Evolutionary conservation across 1,140 invertebrate species (phyloP).

Genomic region (Nephotettix cincticeps): DNA sequence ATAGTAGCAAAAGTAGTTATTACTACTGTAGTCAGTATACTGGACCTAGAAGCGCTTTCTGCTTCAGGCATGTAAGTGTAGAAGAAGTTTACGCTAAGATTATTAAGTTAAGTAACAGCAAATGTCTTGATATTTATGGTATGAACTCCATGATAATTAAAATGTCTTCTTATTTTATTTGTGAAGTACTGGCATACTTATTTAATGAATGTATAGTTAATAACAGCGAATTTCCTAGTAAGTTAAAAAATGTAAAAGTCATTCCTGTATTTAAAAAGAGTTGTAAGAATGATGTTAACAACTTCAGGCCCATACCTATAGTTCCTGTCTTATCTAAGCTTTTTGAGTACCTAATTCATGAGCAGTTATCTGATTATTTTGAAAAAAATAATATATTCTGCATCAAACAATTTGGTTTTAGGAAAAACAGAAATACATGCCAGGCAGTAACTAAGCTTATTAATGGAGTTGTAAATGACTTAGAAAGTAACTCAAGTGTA

Average conservation of each 20-base stretch:
- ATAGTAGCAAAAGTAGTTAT: not conserved
- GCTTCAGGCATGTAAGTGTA: not conserved
- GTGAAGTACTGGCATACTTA: not conserved
- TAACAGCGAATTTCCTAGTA: not conserved
- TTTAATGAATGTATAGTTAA: not conserved
- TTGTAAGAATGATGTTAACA: not conserved
- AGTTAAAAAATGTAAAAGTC: not conserved
- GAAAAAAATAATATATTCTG: slow-evolving; percentile 2
- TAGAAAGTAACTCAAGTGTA: not conserved
- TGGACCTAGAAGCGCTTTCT: not conserved
- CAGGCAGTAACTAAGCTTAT: not conserved
- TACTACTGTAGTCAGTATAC: not conserved
- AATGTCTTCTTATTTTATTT: not conserved
- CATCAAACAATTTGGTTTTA: slow-evolving; percentile 14
- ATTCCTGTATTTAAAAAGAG: not conserved
- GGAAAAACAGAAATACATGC: not conserved
- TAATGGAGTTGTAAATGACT: not conserved
- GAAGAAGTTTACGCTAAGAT: not conserved
- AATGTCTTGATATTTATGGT: not conserved
- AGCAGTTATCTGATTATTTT: slow-evolving; percentile 3
- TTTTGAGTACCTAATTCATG: not conserved
- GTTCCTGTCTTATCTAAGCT: slow-evolving; percentile 2
- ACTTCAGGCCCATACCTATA: slow-evolving; percentile 11
- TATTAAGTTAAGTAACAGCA: not conserved
- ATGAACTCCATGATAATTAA: not conserved